Conservation (phyloP, 2,113 vertebrate genomes). For the Halcyon malimbica region DNA sequence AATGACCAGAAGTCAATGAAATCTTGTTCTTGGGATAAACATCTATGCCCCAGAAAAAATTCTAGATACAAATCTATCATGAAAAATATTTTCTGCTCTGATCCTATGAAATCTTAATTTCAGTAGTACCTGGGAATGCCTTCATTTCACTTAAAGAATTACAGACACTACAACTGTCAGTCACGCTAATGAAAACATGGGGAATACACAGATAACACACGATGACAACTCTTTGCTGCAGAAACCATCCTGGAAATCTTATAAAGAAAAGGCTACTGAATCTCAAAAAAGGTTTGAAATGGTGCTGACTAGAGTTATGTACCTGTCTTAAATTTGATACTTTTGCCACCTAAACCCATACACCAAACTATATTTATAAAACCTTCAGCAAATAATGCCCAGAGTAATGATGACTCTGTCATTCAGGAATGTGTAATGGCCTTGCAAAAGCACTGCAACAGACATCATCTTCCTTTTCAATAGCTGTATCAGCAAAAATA, state of each 20-base stretch:
- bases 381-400: slow-evolving; percentile 36
- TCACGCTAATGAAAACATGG: background rate
- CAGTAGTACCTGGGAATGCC: background rate
- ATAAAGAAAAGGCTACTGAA: background rate
- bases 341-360: background rate
- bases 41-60: background rate
- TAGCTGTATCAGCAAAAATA: slow-evolving; percentile 44
- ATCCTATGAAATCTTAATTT: background rate
- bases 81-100: background rate
- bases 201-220: background rate
- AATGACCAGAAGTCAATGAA: background rate
- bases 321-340: background rate
- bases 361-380: slow-evolving; percentile 16
- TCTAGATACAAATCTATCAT: background rate
- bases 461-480: background rate
- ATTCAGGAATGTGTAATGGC: background rate
- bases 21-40: background rate
- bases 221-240: background rate
- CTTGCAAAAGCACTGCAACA: slow-evolving; percentile 20
- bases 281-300: background rate
- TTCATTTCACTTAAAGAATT: slow-evolving; percentile 5
- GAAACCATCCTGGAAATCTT: background rate
- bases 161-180: background rate
- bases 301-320: background rate
- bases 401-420: background rate